A percentile compares a stretch with the other conserved stretches of the same genome.
phyloP scores from a whole-genome alignment of 1,140 invertebrate species.

The fruit fly (Drosophila melanogaster) region Release_6_plus_ISO1_MT NC_004354.4:6035001-6035500 shows the following conservation, averaged over 20 bases:
- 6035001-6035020: not conserved
- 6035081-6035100: conserved; percentile 17
- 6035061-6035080: conserved; percentile 33
- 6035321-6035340: not conserved
- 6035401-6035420: too few species aligned
- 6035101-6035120: conserved; percentile 31
- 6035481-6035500: not conserved
- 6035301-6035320: not conserved
- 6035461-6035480: not conserved
- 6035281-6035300: conserved; percentile 1
- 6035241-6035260: not conserved
- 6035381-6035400: not conserved
- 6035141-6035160: conserved; percentile 36
- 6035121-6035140: conserved; percentile 8
- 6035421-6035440: too few species aligned
- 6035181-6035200: conserved; percentile 42
- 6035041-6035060: conserved; percentile 51
- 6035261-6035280: not conserved
- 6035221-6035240: conserved; percentile 4
- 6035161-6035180: conserved; percentile 37
- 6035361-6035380: too few species aligned
- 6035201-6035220: not conserved
- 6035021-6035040: conserved; percentile 21
- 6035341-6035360: not conserved
- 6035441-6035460: not conserved